A percentile compares a stretch with the other conserved stretches of the same genome.
These are phyloP conservation scores for Malthinus seriepunctatus DNA, from an alignment of 2,888 invertebrate species.

Conservation along the genomic window DNA sequence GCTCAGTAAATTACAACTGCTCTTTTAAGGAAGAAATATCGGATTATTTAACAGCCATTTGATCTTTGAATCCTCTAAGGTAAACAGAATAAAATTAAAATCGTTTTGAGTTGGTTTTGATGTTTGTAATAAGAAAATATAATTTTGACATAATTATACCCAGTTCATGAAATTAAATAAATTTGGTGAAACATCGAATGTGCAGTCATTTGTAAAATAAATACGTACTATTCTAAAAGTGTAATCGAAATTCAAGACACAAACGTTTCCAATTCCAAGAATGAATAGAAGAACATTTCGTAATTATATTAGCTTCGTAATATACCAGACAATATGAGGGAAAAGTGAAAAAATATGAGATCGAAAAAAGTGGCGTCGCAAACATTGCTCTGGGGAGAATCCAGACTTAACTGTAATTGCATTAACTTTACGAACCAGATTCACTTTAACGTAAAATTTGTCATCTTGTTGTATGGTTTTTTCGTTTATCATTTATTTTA, in stretches of 20 bases:
- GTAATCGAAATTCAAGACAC: constrained; percentile 42
- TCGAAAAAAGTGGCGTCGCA: constrained; percentile 21
- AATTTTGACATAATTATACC: no score
- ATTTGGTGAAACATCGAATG: background rate
- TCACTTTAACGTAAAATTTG: constrained; percentile 20
- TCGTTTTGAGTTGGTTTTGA: no score
- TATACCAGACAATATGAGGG: constrained; percentile 34
- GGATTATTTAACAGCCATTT: no score
- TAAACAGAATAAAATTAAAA: no score
- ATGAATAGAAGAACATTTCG: constrained; percentile 44
- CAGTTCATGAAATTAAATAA: background rate
- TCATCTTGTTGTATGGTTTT: constrained; percentile 13
- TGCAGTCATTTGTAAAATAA: constrained; percentile 30
- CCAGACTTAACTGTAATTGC: constrained; percentile 26
- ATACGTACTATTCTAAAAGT: constrained; percentile 36
- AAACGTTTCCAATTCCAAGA: constrained; percentile 40
- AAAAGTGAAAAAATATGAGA: constrained; percentile 26
- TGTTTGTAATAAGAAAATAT: no score
- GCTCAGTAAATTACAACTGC: no score
- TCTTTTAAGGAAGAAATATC: no score
- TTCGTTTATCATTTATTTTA: constrained; percentile 12
- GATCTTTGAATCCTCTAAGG: no score
- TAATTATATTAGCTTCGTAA: constrained; percentile 44
- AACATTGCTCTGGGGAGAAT: constrained; percentile 16
- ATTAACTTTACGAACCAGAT: constrained; percentile 29